Percentiles rank a stretch among this genome's conserved stretches.
phyloP scores from a whole-genome alignment of 2,113 vertebrate genomes.

The Rhagologus leucostigma region DNA sequence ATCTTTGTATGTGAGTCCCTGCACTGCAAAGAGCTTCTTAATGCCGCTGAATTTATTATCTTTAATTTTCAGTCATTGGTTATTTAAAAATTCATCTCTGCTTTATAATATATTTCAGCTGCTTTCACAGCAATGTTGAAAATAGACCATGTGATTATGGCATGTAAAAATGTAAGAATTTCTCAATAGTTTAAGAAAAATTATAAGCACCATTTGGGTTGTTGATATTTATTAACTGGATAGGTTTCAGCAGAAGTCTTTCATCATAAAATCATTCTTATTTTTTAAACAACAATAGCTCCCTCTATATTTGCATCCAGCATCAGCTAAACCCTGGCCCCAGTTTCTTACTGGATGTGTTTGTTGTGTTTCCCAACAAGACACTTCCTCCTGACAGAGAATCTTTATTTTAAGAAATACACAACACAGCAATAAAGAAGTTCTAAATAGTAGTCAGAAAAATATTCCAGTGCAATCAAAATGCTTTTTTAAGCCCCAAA shows the following conservation, averaged over 20 bases:
- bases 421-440: constrained; percentile 31
- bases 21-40: not conserved
- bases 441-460: constrained; percentile 24
- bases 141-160: not conserved
- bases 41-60: not conserved
- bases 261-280: not conserved
- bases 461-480: constrained; percentile 10
- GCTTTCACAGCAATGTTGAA: not conserved
- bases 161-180: not conserved
- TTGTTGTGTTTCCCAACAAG: constrained; percentile 8
- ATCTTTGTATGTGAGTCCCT: not conserved
- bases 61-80: not conserved
- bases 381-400: not conserved
- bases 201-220: not conserved
- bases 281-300: constrained; percentile 19
- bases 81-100: not conserved
- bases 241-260: constrained; percentile 7
- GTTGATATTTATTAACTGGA: constrained; percentile 18
- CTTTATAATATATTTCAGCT: not conserved
- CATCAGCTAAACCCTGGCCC: not conserved
- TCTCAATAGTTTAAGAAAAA: not conserved
- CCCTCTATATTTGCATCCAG: not conserved
- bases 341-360: not conserved
- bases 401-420: constrained; percentile 53
- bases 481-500: constrained; percentile 2